These are phyloP conservation scores for Vollenhovia emeryi DNA, from an alignment of 1,140 invertebrate genomes.

Conservation along the genomic window DNA sequence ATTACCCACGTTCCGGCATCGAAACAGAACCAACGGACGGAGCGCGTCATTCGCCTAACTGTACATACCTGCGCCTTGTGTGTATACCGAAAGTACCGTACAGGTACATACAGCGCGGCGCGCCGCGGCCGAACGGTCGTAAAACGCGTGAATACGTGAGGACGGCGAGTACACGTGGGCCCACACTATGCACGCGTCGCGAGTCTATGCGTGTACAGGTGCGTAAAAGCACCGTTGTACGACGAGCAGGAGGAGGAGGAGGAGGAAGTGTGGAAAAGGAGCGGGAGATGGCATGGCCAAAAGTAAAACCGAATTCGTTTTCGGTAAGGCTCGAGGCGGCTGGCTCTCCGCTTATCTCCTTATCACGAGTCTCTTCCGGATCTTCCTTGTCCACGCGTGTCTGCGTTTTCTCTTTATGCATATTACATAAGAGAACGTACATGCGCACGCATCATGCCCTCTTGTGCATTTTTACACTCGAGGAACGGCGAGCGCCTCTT, in stretches of 20 bases:
- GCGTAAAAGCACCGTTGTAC: conserved; percentile 80
- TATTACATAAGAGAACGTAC: conserved; percentile 22
- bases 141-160: conserved; percentile 72
- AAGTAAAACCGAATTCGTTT: conserved; percentile 85
- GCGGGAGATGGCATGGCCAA: conserved; percentile 73
- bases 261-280: neutral
- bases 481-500: neutral
- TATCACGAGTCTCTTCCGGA: conserved; percentile 33
- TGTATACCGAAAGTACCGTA: conserved; percentile 70
- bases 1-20: conserved; percentile 76
- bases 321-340: conserved; percentile 75
- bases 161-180: conserved; percentile 66
- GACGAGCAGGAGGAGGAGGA: conserved; percentile 11
- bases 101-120: conserved; percentile 45
- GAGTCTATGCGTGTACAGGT: conserved; percentile 74
- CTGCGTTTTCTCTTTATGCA: conserved; percentile 22
- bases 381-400: neutral
- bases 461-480: neutral
- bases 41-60: conserved; percentile 82
- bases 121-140: conserved; percentile 67
- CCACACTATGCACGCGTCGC: conserved; percentile 57
- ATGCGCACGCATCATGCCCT: neutral
- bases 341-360: conserved; percentile 56
- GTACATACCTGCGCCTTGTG: conserved; percentile 74
- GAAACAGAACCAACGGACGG: conserved; percentile 72